A percentile compares a stretch with the other conserved stretches of the same genome.
These are phyloP conservation scores for Diuraphis noxia DNA, from an alignment of 1,140 invertebrate species.

Conservation along the genomic window DNA sequence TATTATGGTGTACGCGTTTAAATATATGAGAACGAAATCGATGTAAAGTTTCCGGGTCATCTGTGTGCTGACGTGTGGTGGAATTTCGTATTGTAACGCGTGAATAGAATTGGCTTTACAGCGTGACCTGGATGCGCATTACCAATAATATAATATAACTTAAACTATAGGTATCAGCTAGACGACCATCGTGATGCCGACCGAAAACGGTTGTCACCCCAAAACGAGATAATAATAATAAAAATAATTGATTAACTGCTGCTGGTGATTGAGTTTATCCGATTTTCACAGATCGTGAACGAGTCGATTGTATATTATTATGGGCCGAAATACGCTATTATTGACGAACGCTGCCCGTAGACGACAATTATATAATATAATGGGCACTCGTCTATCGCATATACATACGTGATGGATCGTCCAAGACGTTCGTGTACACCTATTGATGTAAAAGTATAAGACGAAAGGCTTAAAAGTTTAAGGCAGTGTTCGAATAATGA, in stretches of 20 bases:
- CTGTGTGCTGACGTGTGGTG: not conserved
- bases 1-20: not conserved
- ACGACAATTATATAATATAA: not conserved
- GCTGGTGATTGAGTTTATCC: not conserved
- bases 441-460: not conserved
- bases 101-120: conserved; percentile 3
- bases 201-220: not conserved
- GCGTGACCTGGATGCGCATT: not conserved
- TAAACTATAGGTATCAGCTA: no score
- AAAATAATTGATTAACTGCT: not conserved
- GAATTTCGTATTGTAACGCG: conserved; percentile 12
- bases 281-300: not conserved
- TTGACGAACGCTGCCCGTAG: not conserved
- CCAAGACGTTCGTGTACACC: not conserved
- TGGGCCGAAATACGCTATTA: not conserved
- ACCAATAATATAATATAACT: not conserved
- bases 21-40: not conserved
- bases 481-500: not conserved
- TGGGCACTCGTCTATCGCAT: not conserved
- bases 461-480: not conserved
- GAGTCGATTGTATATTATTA: not conserved
- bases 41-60: conserved; percentile 9
- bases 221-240: conserved; percentile 2
- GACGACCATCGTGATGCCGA: not conserved
- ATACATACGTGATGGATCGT: not conserved